Percentiles rank a stretch among this genome's conserved stretches.
phyloP scores from a whole-genome alignment of 2,797 vertebrate genomes.

The Hydrophis major region DNA sequence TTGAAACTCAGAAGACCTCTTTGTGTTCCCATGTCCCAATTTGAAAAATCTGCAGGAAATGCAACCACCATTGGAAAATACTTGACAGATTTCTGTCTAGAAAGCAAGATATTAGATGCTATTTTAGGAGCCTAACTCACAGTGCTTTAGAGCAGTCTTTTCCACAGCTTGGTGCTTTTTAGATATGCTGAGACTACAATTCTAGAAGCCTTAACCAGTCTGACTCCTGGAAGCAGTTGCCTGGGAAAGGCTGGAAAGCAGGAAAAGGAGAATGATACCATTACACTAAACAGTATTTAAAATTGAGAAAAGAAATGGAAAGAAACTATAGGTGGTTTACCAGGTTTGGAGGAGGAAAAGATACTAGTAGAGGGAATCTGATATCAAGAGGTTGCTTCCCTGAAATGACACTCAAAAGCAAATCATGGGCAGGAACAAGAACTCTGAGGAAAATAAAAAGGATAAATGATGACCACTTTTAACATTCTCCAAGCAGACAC shows the following conservation, averaged over 20 bases:
- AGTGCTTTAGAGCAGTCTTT: neutral
- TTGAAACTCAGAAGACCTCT: neutral
- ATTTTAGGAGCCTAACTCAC: neutral
- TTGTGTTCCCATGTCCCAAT: neutral
- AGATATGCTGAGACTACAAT: neutral
- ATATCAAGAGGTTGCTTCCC: neutral
- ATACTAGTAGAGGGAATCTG: neutral
- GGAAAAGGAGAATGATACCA: neutral
- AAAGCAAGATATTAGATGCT: neutral
- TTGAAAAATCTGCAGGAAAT: neutral
- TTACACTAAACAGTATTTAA: neutral
- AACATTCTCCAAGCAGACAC: neutral
- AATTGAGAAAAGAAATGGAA: neutral
- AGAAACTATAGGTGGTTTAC: neutral
- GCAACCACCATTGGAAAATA: neutral
- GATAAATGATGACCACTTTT: neutral
- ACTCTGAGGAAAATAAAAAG: neutral
- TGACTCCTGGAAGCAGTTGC: neutral
- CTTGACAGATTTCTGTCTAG: neutral
- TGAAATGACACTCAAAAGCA: neutral
- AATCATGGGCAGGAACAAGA: neutral
- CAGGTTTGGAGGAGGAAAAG: neutral
- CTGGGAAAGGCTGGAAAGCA: neutral
- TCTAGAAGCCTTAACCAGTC: neutral
- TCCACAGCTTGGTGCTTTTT: neutral